Conservation (phyloP, 1,140 invertebrate genomes). For the Planococcus citri region DNA sequence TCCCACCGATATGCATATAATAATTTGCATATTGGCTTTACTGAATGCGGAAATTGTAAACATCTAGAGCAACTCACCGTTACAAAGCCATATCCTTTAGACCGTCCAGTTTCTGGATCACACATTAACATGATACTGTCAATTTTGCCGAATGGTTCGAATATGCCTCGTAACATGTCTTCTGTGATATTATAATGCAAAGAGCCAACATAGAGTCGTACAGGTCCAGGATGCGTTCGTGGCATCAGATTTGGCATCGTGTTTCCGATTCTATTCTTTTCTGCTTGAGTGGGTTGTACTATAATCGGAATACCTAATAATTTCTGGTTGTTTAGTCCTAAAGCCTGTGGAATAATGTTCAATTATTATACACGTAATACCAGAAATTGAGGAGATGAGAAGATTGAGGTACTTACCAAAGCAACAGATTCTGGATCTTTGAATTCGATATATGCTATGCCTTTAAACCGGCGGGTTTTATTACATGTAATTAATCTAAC, state of each 20-base stretch:
- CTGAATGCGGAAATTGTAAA: not conserved
- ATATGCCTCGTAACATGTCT: slow-evolving; percentile 96
- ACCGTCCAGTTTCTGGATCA: slow-evolving; percentile 86
- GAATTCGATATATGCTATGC: slow-evolving; percentile 99
- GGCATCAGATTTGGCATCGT: slow-evolving; percentile 68
- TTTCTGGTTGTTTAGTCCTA: slow-evolving; percentile 91
- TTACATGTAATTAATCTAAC: slow-evolving; percentile 98
- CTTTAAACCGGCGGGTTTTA: slow-evolving; percentile 96
- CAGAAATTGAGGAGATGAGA: not conserved
- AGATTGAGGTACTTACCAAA: slow-evolving; percentile 47
- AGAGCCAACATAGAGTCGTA: slow-evolving; percentile 93
- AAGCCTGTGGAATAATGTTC: slow-evolving; percentile 47
- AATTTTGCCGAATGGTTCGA: slow-evolving; percentile 99
- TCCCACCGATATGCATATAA: not conserved
- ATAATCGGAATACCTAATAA: slow-evolving; percentile 94
- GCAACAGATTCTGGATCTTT: slow-evolving; percentile 94
- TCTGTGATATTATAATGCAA: slow-evolving; percentile 98
- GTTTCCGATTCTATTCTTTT: slow-evolving; percentile 90
- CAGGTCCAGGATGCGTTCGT: slow-evolving; percentile 73
- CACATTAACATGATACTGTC: slow-evolving; percentile 92
- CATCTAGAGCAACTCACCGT: slow-evolving; percentile 54
- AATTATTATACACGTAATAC: not conserved
- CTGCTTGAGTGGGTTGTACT: slow-evolving; percentile 95
- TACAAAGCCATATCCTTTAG: slow-evolving; percentile 95
- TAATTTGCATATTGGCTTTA: not conserved